Evolutionary conservation across 2,888 invertebrate species (phyloP).

Genomic region (Drosophila rellima): DNA sequence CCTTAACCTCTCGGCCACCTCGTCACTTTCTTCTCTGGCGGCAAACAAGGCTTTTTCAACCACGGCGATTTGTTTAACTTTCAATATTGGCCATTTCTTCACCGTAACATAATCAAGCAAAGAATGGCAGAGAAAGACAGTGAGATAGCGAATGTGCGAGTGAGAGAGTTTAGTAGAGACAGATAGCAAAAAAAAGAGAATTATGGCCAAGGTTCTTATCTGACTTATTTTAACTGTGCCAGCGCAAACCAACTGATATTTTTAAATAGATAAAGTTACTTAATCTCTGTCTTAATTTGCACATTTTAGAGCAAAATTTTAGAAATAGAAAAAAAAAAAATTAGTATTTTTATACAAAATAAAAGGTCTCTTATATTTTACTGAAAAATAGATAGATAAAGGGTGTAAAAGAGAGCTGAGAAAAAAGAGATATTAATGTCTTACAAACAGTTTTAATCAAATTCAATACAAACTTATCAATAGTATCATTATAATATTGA

Average conservation of each 20-base stretch:
- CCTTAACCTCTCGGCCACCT: constrained; percentile 95
- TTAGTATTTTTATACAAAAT: neutral
- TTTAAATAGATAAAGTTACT: constrained; percentile 6
- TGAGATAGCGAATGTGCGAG: neutral
- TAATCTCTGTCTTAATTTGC: neutral
- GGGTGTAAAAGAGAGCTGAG: too few species aligned
- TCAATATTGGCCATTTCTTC: constrained; percentile 11
- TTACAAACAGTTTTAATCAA: too few species aligned
- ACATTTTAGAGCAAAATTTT: neutral
- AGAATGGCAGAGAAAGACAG: neutral
- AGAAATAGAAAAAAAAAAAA: neutral
- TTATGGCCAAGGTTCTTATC: constrained; percentile 42
- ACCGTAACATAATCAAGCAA: neutral
- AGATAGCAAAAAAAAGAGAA: constrained; percentile 24
- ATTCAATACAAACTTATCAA: too few species aligned
- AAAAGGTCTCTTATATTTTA: neutral
- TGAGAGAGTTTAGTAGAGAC: neutral
- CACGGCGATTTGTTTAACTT: neutral
- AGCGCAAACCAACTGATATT: constrained; percentile 23
- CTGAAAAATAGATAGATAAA: neutral
- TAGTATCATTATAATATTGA: too few species aligned
- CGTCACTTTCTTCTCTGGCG: constrained; percentile 86
- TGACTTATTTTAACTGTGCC: constrained; percentile 32
- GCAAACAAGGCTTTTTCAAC: constrained; percentile 20
- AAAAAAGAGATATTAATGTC: too few species aligned